phyloP scores from a whole-genome alignment of 2,797 vertebrate species.

The Remorina albescens region DNA sequence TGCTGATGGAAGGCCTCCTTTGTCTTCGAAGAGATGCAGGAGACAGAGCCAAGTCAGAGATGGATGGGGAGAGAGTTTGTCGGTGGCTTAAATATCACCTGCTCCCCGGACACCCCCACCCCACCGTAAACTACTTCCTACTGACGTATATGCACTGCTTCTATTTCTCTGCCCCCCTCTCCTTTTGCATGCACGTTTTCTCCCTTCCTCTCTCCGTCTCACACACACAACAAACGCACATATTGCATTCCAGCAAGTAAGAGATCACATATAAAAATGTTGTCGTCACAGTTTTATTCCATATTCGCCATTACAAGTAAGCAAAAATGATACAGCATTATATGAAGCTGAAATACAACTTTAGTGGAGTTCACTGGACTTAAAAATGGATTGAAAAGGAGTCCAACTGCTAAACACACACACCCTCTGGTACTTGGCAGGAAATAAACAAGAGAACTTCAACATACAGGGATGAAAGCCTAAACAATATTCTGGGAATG shows the following conservation, averaged over 20 bases:
- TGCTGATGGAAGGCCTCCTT: slow-evolving; percentile 77
- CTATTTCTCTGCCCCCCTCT: slow-evolving; percentile 52
- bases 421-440: slow-evolving; percentile 50
- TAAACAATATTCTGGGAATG: slow-evolving; percentile 47
- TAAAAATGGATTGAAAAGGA: slow-evolving; percentile 40
- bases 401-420: slow-evolving; percentile 48
- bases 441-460: slow-evolving; percentile 47
- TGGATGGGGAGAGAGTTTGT: slow-evolving; percentile 80
- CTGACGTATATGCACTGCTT: slow-evolving; percentile 43
- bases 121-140: slow-evolving; percentile 48
- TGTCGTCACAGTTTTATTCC: slow-evolving; percentile 79
- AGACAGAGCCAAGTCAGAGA: slow-evolving; percentile 76
- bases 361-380: slow-evolving; percentile 52
- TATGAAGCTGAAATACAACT: slow-evolving; percentile 49
- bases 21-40: slow-evolving; percentile 75
- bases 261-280: slow-evolving; percentile 31
- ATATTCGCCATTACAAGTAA: slow-evolving; percentile 69
- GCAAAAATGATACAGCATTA: slow-evolving; percentile 72
- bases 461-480: slow-evolving; percentile 30
- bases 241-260: slow-evolving; percentile 3
- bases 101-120: slow-evolving; percentile 27
- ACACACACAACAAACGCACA: slow-evolving; percentile 9
- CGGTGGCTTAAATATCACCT: slow-evolving; percentile 87
- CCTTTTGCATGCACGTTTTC: slow-evolving; percentile 51
- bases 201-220: slow-evolving; percentile 26